These are phyloP conservation scores for Lacanobia wlatinum DNA, from an alignment of 2,888 invertebrate species.

Conservation along the genomic window DNA sequence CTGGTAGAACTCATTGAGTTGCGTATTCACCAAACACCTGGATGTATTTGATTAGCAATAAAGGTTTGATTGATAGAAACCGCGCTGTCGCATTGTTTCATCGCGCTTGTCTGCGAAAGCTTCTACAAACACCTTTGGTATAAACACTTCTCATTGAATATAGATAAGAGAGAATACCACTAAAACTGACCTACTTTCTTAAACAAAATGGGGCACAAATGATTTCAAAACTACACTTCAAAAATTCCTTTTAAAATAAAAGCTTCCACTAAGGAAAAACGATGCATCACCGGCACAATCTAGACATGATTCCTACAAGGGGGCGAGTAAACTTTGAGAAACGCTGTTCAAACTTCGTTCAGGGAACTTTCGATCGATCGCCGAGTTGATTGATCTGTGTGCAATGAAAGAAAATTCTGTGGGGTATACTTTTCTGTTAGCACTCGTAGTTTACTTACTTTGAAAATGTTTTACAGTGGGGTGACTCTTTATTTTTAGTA, in stretches of 20 bases:
- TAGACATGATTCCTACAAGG: conserved; percentile 24
- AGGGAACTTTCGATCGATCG: conserved; percentile 52
- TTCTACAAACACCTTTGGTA: too few relatives aligned
- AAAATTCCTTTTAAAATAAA: conserved; percentile 25
- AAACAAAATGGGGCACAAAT: too few relatives aligned
- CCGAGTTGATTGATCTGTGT: conserved; percentile 61
- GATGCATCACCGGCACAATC: conserved; percentile 51
- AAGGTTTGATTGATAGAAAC: too few relatives aligned
- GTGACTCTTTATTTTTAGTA: neutral
- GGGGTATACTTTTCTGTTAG: conserved; percentile 24
- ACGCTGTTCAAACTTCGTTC: conserved; percentile 53
- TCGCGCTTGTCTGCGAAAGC: too few relatives aligned
- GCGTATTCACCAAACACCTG: too few relatives aligned
- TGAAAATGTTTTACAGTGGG: too few relatives aligned
- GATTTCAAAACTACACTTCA: conserved; percentile 10
- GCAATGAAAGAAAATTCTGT: conserved; percentile 47
- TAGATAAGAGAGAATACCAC: too few relatives aligned
- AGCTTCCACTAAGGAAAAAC: conserved; percentile 17
- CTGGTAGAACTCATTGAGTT: too few relatives aligned
- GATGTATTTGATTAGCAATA: too few relatives aligned
- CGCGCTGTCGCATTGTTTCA: too few relatives aligned
- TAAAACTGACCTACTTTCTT: too few relatives aligned
- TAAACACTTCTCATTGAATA: too few relatives aligned
- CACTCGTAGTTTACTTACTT: neutral
- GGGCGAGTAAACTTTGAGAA: conserved; percentile 58